Percentiles rank a stretch among this genome's conserved stretches.
Conservation (phyloP, 23 tunicate genomes). For the Halocynthia aurantium region DNA sequence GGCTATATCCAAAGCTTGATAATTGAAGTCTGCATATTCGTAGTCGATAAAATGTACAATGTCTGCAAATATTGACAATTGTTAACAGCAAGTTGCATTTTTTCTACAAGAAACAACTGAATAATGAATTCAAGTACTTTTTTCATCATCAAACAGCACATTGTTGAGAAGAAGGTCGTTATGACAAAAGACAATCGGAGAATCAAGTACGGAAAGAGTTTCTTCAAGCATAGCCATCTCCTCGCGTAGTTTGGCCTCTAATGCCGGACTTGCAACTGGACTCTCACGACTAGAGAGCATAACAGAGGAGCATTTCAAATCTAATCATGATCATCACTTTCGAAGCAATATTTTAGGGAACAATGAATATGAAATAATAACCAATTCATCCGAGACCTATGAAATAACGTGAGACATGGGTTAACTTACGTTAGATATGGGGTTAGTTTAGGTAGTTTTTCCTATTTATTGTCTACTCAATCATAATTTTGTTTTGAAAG, state of each 20-base stretch:
- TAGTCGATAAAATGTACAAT: constrained; percentile 70
- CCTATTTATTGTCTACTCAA: too few relatives aligned
- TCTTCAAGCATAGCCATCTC: constrained; percentile 57
- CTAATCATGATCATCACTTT: too few relatives aligned
- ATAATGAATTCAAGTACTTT: constrained; percentile 22
- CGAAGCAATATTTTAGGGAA: too few relatives aligned
- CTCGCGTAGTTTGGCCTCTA: neutral
- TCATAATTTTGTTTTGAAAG: too few relatives aligned
- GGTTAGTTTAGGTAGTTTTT: too few relatives aligned
- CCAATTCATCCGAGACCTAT: too few relatives aligned
- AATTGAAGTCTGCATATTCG: constrained; percentile 80
- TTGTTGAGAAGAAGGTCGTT: constrained; percentile 86
- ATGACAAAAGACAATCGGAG: constrained; percentile 78
- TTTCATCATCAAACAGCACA: constrained; percentile 44
- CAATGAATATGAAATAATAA: too few relatives aligned
- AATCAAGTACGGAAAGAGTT: constrained; percentile 21
- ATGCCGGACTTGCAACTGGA: too few relatives aligned
- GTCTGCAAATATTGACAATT: constrained; percentile 21
- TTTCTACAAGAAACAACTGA: neutral
- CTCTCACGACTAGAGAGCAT: too few relatives aligned
- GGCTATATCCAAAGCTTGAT: constrained; percentile 87
- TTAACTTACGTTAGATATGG: too few relatives aligned
- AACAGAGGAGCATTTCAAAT: too few relatives aligned
- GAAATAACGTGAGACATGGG: too few relatives aligned
- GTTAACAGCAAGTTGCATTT: neutral